These are phyloP conservation scores for Crypturellus tataupa DNA, from an alignment of 2,797 vertebrate species.

Conservation along the genomic window DNA sequence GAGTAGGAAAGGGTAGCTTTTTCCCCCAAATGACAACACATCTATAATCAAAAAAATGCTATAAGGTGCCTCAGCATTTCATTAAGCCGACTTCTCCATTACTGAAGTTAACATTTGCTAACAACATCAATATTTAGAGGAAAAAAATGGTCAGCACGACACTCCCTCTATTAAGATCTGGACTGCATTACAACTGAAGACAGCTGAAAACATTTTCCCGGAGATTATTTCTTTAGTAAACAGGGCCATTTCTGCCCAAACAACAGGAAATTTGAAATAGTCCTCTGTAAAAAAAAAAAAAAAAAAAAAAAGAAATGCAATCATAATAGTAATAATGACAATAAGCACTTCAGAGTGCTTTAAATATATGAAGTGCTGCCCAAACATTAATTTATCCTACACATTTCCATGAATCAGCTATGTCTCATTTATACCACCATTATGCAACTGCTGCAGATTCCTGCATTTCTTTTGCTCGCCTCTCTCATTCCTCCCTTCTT, in stretches of 20 bases:
- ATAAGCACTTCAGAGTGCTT: not conserved
- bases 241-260: not conserved
- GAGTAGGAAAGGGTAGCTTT: not conserved
- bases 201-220: not conserved
- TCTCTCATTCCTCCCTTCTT: not conserved
- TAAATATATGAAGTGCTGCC: not conserved
- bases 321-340: not conserved
- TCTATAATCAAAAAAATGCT: not conserved
- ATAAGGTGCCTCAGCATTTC: not conserved
- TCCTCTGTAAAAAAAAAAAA: not conserved
- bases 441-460: not conserved
- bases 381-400: not conserved
- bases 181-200: not conserved
- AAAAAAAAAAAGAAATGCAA: not conserved
- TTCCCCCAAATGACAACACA: not conserved
- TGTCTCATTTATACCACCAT: slow-evolving; percentile 37
- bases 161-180: not conserved
- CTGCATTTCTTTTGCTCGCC: not conserved
- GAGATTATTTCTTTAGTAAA: not conserved
- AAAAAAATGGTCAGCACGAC: not conserved
- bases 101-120: not conserved
- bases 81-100: not conserved
- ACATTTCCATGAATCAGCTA: not conserved
- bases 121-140: not conserved
- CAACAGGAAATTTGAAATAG: not conserved